These are phyloP conservation scores for Mesocricetus auratus DNA, from an alignment of 2,113 vertebrate genomes.

Conservation along the genomic window DNA sequence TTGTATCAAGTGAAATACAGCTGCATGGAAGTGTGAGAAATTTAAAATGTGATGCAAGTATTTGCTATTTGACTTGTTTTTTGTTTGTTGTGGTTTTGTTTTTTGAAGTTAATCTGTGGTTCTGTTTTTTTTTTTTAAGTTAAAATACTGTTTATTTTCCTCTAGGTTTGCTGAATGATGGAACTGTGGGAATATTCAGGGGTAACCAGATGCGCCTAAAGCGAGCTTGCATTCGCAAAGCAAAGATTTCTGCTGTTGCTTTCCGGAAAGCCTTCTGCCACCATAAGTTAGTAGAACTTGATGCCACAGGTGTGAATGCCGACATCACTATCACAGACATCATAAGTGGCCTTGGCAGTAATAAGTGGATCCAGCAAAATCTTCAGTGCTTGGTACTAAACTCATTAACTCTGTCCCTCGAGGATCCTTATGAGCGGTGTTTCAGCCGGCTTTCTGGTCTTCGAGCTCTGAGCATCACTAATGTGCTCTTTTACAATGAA, in stretches of 20 bases:
- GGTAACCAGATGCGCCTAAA: constrained; percentile 95
- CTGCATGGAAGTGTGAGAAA: constrained; percentile 6
- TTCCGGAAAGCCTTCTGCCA: constrained; percentile 96
- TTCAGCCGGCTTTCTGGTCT: constrained; percentile 94
- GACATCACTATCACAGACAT: constrained; percentile 99
- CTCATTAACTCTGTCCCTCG: constrained; percentile 96
- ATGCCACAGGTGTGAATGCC: constrained; percentile 96
- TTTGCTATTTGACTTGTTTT: too few relatives aligned
- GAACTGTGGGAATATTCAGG: constrained; percentile 96
- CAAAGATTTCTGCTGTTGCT: constrained; percentile 97
- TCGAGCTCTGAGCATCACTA: constrained; percentile 95
- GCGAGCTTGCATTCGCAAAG: constrained; percentile 96
- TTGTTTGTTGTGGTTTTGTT: neutral
- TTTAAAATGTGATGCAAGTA: constrained; percentile 35
- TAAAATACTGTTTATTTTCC: constrained; percentile 76
- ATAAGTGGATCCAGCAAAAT: constrained; percentile 95
- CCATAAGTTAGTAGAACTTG: constrained; percentile 96
- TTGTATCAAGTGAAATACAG: constrained; percentile 49
- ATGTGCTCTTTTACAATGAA: constrained; percentile 97
- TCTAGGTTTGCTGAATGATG: constrained; percentile 96
- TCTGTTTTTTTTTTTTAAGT: constrained; percentile 46
- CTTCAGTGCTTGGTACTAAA: constrained; percentile 97
- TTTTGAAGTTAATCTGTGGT: too few relatives aligned
- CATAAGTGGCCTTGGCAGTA: constrained; percentile 94
- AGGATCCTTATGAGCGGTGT: constrained; percentile 93